phyloP scores from a whole-genome alignment of 2,888 invertebrate species.

The Octonoba sinensis region DNA sequence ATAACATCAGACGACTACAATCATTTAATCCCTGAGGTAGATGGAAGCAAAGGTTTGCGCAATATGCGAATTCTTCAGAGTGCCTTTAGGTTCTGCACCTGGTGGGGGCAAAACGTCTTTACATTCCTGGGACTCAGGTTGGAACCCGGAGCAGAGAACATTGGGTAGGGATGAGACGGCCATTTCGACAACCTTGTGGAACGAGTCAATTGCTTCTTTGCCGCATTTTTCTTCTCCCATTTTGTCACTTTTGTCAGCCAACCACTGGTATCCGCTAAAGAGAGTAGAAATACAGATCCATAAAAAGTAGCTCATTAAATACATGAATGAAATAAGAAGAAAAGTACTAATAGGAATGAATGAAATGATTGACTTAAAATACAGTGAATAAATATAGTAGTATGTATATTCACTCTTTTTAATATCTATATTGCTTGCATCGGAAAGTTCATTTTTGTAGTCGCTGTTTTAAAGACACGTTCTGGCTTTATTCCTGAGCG shows the following conservation, averaged over 20 bases:
- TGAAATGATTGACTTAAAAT: no score
- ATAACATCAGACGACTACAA: no score
- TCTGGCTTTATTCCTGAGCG: no score
- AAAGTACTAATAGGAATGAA: no score
- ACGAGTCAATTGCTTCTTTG: conserved; percentile 40
- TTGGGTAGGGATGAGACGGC: conserved; percentile 46
- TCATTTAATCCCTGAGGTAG: conserved; percentile 28
- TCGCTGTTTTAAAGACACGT: no score
- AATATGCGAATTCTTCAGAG: conserved; percentile 49
- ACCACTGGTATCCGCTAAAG: conserved; percentile 49
- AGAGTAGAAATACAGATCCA: no score
- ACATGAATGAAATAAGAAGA: no score
- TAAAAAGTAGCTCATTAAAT: no score
- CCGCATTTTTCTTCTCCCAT: conserved; percentile 50
- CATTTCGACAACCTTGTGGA: conserved; percentile 48
- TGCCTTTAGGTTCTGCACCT: conserved; percentile 49
- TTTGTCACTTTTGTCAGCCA: conserved; percentile 14
- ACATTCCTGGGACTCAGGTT: conserved; percentile 28
- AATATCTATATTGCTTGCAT: no score
- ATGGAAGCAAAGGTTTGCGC: conserved; percentile 43
- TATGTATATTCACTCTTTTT: no score
- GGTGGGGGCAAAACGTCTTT: conserved; percentile 34
- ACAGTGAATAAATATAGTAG: no score
- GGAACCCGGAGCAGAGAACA: conserved; percentile 53
- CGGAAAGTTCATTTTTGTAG: no score